Evolutionary conservation across 1,140 invertebrate genomes (phyloP).

Genomic region (Acromyrmex charruanus): DNA sequence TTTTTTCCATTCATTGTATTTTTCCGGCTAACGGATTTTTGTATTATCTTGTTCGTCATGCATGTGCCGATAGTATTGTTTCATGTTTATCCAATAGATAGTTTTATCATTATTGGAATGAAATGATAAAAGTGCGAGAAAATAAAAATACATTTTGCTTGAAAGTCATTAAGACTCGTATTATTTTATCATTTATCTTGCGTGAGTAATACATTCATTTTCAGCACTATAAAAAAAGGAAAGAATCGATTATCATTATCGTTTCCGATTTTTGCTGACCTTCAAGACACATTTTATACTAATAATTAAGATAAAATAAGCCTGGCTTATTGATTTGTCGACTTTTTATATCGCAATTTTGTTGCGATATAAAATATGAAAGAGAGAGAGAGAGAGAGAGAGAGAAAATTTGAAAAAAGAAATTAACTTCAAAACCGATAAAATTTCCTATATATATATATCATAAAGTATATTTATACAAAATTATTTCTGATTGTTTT

Average conservation of each 20-base stretch:
- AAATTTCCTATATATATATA: too few species aligned
- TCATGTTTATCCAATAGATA: neutral
- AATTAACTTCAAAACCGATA: neutral
- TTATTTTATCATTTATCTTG: constrained; percentile 3
- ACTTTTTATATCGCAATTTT: constrained; percentile 4
- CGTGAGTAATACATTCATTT: neutral
- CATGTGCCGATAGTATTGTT: neutral
- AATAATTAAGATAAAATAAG: constrained; percentile 25
- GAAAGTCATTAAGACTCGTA: neutral
- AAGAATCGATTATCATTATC: constrained; percentile 8
- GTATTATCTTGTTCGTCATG: neutral
- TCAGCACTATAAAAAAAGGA: neutral
- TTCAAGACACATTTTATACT: neutral
- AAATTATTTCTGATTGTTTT: neutral
- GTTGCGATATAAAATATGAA: neutral
- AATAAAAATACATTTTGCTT: neutral
- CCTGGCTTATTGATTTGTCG: neutral
- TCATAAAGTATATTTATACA: neutral
- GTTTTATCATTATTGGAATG: neutral
- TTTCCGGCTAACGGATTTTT: neutral
- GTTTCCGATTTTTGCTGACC: neutral
- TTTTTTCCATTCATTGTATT: too few species aligned
- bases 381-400: too few species aligned
- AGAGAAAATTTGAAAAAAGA: neutral
- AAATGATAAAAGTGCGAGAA: neutral